phyloP scores from a whole-genome alignment of 2,113 vertebrate species.

The Trachemys scripta region DNA sequence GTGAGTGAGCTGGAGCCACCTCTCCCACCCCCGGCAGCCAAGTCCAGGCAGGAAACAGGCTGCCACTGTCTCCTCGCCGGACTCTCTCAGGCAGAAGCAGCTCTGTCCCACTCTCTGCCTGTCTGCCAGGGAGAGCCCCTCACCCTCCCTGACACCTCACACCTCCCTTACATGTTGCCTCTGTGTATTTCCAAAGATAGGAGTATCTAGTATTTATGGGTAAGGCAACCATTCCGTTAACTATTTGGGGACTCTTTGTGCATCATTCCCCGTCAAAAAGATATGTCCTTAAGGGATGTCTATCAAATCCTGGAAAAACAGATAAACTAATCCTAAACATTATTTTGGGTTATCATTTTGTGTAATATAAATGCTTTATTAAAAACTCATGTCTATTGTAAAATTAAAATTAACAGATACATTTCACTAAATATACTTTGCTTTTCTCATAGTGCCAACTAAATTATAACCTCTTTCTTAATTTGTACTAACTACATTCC shows the following conservation, averaged over 20 bases:
- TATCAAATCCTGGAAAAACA: not conserved
- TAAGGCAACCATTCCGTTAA: not conserved
- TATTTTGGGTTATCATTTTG: not conserved
- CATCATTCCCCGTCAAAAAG: not conserved
- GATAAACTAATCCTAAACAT: not conserved
- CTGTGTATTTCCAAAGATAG: not conserved
- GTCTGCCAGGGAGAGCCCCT: too few species aligned
- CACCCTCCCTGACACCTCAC: too few species aligned
- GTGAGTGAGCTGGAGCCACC: too few species aligned
- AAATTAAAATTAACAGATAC: slow-evolving; percentile 8
- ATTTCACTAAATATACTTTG: not conserved
- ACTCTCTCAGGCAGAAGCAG: too few species aligned
- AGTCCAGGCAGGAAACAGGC: too few species aligned
- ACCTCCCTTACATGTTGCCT: too few species aligned
- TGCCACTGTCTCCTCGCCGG: too few species aligned
- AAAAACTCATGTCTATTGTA: not conserved
- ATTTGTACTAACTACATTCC: not conserved
- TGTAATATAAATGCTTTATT: not conserved
- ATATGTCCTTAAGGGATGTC: not conserved
- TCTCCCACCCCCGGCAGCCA: too few species aligned
- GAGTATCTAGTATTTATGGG: not conserved
- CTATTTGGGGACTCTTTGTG: not conserved
- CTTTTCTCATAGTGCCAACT: not conserved
- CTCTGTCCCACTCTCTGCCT: too few species aligned
- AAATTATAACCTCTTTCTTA: not conserved